Evolutionary conservation across 2,888 invertebrate genomes (phyloP), one percentile per base, ranked within the genome.

Genomic region (Cyaniris semiargus): DNA sequence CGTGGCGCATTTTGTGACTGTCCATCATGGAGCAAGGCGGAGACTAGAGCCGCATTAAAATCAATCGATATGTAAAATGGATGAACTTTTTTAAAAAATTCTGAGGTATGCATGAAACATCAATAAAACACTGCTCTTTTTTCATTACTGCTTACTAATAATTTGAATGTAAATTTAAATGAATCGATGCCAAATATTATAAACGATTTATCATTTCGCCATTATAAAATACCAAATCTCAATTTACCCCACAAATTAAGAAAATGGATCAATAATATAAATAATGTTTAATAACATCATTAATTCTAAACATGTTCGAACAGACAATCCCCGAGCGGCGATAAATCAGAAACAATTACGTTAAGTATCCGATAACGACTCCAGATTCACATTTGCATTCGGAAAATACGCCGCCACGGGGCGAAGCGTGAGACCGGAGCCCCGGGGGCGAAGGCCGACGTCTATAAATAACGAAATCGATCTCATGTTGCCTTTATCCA

Each of bases 281-380:
- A 21, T 56, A 18, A 56, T n/a, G n/a, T 56, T n/a, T 58, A 58
- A 58, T 58, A 58, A 21, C 21, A 58, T 58, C 8, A 21, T n/a
- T n/a, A n/a, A 58, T 21, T 58, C 8, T 8, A 58, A 21, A 58
- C n/a, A 10, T 44, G 44, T 44, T 44, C 44, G 44, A 10, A 13
- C 13, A 60, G 23, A 23, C 3, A 23, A 23, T 58, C 60, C 23
- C 23, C 60, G 23, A 0, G 6, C 3, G 13, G 60, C 23, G 15
- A 60, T 60, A 23, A 23, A 60, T 60, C 60, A 60, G 23, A 23
- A 60, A 23, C 60, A 60, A 60, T 60, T 60, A 60, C 15, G 60
- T 5, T 23, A 60, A 60, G 60, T 60, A 60, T 5, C 60, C 4
- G 10, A 23, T 60, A 60, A 60, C 60, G 23, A 23, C 60, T 60